These are phyloP conservation scores for Drosophila algonquin DNA, from an alignment of 2,888 invertebrate species.

Conservation along the genomic window DNA sequence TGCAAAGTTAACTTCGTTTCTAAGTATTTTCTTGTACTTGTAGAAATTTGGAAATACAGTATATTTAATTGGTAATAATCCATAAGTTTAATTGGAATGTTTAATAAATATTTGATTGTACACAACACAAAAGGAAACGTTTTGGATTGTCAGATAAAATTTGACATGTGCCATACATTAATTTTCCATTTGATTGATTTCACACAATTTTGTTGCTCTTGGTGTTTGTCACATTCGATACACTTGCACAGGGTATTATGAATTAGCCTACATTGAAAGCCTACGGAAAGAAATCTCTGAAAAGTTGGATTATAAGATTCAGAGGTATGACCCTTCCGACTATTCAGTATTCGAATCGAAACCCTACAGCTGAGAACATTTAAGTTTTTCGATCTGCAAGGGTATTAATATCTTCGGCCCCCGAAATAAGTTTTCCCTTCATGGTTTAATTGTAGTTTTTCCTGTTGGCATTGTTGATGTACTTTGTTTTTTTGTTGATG, in stretches of 20 bases:
- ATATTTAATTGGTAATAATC: no score
- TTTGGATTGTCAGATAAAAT: constrained; percentile 23
- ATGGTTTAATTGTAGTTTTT: constrained; percentile 39
- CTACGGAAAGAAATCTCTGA: no score
- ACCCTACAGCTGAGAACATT: no score
- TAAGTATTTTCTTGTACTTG: no score
- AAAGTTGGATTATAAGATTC: no score
- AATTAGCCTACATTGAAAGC: no score
- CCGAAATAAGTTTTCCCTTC: background rate
- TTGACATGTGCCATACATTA: constrained; percentile 35
- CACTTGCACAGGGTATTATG: background rate
- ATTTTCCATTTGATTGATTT: constrained; percentile 58
- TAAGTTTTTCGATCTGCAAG: no score
- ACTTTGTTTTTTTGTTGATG: constrained; percentile 22
- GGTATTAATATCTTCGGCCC: background rate
- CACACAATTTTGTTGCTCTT: constrained; percentile 24
- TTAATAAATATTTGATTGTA: constrained; percentile 1
- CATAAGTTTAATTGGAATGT: no score
- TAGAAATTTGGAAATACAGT: no score
- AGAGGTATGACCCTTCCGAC: no score
- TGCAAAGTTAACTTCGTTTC: background rate
- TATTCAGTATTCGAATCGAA: background rate
- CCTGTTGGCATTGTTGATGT: constrained; percentile 15
- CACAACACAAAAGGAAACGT: constrained; percentile 12
- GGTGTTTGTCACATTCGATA: background rate